Percentiles rank a stretch among this genome's conserved stretches.
Conservation (phyloP, 2,888 invertebrate genomes). For the Nomada flava region DNA sequence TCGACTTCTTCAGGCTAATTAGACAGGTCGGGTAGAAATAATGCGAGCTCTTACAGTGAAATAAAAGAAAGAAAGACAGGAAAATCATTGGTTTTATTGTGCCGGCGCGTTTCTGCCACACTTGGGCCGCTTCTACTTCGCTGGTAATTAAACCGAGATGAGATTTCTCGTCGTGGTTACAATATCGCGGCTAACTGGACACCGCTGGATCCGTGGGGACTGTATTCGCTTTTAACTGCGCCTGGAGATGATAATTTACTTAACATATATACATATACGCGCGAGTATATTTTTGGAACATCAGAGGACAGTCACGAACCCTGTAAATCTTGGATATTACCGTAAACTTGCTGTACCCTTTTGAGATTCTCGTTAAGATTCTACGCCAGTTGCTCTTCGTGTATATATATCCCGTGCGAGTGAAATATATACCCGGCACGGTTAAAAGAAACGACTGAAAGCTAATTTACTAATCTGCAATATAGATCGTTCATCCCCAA, state of each 20-base stretch:
- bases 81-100: conserved; percentile 1
- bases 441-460: no score
- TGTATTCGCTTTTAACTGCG: conserved; percentile 10
- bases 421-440: no score
- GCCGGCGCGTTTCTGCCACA: neutral
- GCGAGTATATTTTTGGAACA: conserved; percentile 2
- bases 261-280: neutral
- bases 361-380: neutral
- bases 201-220: neutral
- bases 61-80: neutral
- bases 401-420: neutral
- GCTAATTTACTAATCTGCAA: no score
- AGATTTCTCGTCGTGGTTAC: conserved; percentile 33
- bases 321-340: conserved; percentile 4
- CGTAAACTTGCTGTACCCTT: neutral
- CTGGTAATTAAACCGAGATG: conserved; percentile 41
- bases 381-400: neutral
- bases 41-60: neutral
- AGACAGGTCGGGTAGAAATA: conserved; percentile 14
- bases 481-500: no score
- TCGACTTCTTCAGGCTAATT: conserved; percentile 19
- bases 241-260: conserved; percentile 13
- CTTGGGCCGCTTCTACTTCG: conserved; percentile 7
- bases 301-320: no score
- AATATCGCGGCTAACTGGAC: conserved; percentile 13